Evolutionary conservation across 2,888 invertebrate species (phyloP), one percentile per base, ranked within the genome.

Genomic region (Cylloceria caligata): DNA sequence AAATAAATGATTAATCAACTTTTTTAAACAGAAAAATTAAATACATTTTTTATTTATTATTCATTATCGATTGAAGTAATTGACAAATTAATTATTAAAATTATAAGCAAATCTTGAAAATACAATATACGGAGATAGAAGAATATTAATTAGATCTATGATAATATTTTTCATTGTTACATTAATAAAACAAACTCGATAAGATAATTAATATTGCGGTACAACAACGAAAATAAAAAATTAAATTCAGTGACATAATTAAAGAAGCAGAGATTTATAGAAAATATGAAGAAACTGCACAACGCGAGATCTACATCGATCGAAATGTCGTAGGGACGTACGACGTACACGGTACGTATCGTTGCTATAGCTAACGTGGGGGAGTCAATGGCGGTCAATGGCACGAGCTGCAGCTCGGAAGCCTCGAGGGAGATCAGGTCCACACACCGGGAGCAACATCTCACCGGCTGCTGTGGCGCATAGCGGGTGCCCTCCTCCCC

Each of bases 381-480:
- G 91, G 91, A 91, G 92, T 91, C 90, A 90, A 90, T 91, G 90
- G 91, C 91, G 92, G 92, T 92, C 92, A 92, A 91, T 91, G 92
- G 91, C 92, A 91, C 91, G 91, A 90, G 90, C 88, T 88, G 79
- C 75, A 87, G 88, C 87, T 86, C 75, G 45, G 79, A 71, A 79
- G 75, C 79, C 71, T 76, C 82, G 75, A 47, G 79, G 60, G 82
- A 82, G 91, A 91, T 90, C 90, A 89, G 89, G 88, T 90, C 89
- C 89, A 88, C 87, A 71, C 74, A 65, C 72, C 87, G 78, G 88
- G 86, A 88, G 89, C 89, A 88, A 88, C 89, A 87, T 89, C 89
- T 89, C 88, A 87, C 88, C 88, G 87, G 84, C 85, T 88, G 88
- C 77, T 52, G 69, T 52, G 69, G 78, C 78, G 86, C 88, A 84